Evolutionary conservation across 2,113 vertebrate species (phyloP), one percentile per base, ranked within the genome.

Genomic region (Pollachius pollachius): DNA sequence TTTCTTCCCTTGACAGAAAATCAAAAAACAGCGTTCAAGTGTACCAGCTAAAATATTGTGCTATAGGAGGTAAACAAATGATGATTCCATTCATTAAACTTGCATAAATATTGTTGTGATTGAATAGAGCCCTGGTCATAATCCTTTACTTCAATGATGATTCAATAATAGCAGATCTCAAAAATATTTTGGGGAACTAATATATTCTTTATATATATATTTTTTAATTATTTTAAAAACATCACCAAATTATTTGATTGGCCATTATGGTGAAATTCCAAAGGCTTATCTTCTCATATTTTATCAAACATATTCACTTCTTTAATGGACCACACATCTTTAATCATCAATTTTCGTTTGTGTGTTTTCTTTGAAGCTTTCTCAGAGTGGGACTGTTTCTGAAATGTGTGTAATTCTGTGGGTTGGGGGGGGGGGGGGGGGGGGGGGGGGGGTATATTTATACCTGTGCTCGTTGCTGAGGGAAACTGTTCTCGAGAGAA

Each of bases 381-480:
- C 82, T 78, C 83, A 79, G 84, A 86, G 74, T 68, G 79, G 78
- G 83, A 78, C 79, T 85, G 79, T 81, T 71, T 75, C 81, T 81
- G 84, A 85, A 87, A 87, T 86, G 81, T 89, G 82, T 90, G 90
- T 92, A 93, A 94, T 94, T 34, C 30, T 34, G 93, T 92, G 93
- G 93, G 92, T 84, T 84, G 77, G 86, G 92, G 79, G 85, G 91
- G 92, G 92, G 92, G 85, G 87, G 92, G 92, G 92, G 85, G 87
- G 89, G 84, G 84, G 79, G 86, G 91, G 92, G 92, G 93, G 85
- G 87, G 89, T 90, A 89, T 74, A 94, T 95, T 95, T 95, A 95
- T 92, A 90, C 90, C 90, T 91, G 86, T 85, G 89, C 92, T 95
- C 92, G 90, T 92, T 91, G 92, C 87, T 91, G 86, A 48, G 41